Base-by-base conservation (phyloP, 2,797 vertebrate genomes). In the Poecilia gillii region DNA sequence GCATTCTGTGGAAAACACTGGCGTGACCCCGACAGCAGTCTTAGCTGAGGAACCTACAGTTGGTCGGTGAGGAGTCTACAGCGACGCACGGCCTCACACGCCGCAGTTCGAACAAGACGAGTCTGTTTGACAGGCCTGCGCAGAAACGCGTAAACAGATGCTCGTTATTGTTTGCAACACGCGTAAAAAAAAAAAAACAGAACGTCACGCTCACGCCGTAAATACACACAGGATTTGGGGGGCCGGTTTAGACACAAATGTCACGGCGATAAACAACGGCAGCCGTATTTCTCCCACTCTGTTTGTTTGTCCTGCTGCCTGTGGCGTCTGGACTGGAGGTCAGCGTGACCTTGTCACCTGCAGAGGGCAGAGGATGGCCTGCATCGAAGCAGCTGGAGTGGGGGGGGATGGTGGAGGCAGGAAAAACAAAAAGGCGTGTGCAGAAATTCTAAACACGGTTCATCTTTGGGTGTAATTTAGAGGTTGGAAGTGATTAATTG, bases 311-410 rank as follows among this genome's bases (percentile, higher is more conserved):
- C 43, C 6, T 36, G 41, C 12, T 59, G 36, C 75, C 64, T 73
- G 78, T 45, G 51, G 73, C 78, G 74, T 80, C 71, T 79, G 72
- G 39, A 2, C 51, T 55, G 78, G 8, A 89, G 89, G 89, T 90
- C 89, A 84, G 46, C 28, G 74, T 89, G 87, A 93, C 91, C 90
- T 93, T 93, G 91, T 73, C 66, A 72, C 53, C 85, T 85, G 80
- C 84, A 82, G 81, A 90, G 87, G 83, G 84, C 79, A 86, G 74
- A 78, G 39, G 79, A 81, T 41, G 81, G 53, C 25, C 76, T 72
- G 85, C 45, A 72, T 28, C 16, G 12, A 45, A n/a, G 68, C 71
- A 59, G n/a, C n/a, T 64, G 74, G n/a, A 20, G 3, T 0, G 6
- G 4, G 8, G 33, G 49, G 9, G 9, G 57, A 25, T 8, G 49